phyloP scores from a whole-genome alignment of 2,797 vertebrate species.

The Cygnus olor region DNA sequence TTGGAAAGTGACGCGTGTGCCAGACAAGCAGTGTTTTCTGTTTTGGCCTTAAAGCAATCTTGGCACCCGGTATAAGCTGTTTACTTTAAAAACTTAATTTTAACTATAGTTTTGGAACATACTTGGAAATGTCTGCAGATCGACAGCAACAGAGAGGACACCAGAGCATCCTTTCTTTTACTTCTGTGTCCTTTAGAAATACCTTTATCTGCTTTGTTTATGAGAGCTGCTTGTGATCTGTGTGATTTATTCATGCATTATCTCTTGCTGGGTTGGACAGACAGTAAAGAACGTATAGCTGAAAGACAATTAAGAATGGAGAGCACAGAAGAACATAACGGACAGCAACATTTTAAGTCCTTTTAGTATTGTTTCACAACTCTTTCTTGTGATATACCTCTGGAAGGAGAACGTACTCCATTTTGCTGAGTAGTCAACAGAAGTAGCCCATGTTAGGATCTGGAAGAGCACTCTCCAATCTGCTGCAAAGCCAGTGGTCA shows the following conservation, averaged over 20 bases:
- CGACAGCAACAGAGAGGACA: background rate
- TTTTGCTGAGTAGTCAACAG: conserved; percentile 6
- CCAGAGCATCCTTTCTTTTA: background rate
- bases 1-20: conserved; percentile 56
- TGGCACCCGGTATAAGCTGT: conserved; percentile 23
- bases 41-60: conserved; percentile 45
- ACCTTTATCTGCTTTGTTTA: background rate
- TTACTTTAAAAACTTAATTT: conserved; percentile 66
- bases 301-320: background rate
- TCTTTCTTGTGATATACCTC: background rate
- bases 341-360: background rate
- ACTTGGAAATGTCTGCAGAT: conserved; percentile 44
- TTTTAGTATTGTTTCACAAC: background rate
- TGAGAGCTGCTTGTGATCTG: background rate
- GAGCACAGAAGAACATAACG: background rate
- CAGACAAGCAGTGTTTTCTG: conserved; percentile 42
- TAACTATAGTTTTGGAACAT: conserved; percentile 48
- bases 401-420: background rate
- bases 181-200: conserved; percentile 9
- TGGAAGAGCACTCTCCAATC: background rate
- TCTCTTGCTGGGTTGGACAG: background rate
- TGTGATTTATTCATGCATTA: background rate
- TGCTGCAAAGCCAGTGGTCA: background rate
- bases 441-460: background rate
- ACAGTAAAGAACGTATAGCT: background rate